Evolutionary conservation across 2,888 invertebrate genomes (phyloP), one percentile per base, ranked within the genome.

Genomic region (Heteropelma amictum): DNA sequence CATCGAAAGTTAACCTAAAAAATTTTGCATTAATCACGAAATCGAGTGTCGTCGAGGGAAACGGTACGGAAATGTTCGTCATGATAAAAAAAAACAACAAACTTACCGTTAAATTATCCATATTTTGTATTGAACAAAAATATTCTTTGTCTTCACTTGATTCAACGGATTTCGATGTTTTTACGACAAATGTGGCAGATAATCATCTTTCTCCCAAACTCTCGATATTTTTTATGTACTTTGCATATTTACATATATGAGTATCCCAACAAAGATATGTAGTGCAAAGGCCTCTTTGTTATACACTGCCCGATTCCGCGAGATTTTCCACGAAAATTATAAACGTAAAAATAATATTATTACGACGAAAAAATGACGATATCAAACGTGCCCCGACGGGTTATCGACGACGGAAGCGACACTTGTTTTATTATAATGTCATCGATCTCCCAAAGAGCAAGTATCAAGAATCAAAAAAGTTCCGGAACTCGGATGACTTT

Each of bases 101-200:
- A 72, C 80, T 63, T 60, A 80, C 80, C 42, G 79, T 78, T 71
- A 77, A 63, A 71, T 79, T 80, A 42, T 79, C 79, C 80, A 79
- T 80, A 64, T 53, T 79, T 35, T n/a, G 17, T 42, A 7, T 30
- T 30, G n/a, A 35, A 23, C 54, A 19, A 1, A 14, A 42, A 42
- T 6, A 4, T 14, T n/a, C n/a, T 21, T 0, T 60, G 12, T 23
- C 26, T 7, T 56, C 21, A 1, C 12, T 19, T 17, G n/a, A 30
- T 47, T 61, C 10, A 61, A 10, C 14, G 47, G 7, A 17, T 47
- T 38, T 56, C 51, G 65, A 28, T 58, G 40, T 42, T 33, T n/a
- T 33, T 51, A 45, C 26, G 42, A 64, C 30, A 10, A 30, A 40
- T 56, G 38, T 49, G 71, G 51, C 65, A 65, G 58, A 23, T 58